These are phyloP conservation scores for Vidua macroura DNA, from an alignment of 2,113 vertebrate genomes.

Conservation along the genomic window DNA sequence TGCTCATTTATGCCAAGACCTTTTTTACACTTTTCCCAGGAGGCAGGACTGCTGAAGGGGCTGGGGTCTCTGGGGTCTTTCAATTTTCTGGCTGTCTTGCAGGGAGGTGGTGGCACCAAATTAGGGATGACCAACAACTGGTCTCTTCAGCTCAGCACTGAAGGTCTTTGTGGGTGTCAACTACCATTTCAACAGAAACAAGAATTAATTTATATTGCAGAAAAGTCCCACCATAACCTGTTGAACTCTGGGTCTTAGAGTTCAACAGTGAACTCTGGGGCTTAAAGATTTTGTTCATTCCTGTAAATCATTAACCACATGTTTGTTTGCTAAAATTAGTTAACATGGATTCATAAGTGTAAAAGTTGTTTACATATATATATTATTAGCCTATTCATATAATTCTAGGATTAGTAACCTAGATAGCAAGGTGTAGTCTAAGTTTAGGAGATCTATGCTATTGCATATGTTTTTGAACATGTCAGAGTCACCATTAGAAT, in stretches of 20 bases:
- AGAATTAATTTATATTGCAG: not conserved
- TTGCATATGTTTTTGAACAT: conserved; percentile 9
- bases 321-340: not conserved
- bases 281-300: not conserved
- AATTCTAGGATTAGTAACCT: not conserved
- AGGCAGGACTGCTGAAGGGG: not conserved
- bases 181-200: not conserved
- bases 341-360: not conserved
- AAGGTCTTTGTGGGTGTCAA: not conserved
- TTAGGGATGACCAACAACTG: not conserved
- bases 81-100: not conserved
- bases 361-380: conserved; percentile 13
- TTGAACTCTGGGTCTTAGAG: not conserved
- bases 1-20: not conserved
- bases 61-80: not conserved
- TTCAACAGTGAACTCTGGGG: not conserved
- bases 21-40: not conserved
- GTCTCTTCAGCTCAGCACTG: not conserved
- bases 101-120: not conserved
- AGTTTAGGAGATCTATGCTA: not conserved
- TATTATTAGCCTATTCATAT: not conserved
- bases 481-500: conserved; percentile 34
- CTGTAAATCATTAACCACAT: not conserved
- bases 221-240: not conserved
- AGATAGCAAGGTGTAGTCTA: not conserved